Evolutionary conservation across 2,113 vertebrate genomes (phyloP), one percentile per base, ranked within the genome.

Genomic region (Muntiacus reevesi): DNA sequence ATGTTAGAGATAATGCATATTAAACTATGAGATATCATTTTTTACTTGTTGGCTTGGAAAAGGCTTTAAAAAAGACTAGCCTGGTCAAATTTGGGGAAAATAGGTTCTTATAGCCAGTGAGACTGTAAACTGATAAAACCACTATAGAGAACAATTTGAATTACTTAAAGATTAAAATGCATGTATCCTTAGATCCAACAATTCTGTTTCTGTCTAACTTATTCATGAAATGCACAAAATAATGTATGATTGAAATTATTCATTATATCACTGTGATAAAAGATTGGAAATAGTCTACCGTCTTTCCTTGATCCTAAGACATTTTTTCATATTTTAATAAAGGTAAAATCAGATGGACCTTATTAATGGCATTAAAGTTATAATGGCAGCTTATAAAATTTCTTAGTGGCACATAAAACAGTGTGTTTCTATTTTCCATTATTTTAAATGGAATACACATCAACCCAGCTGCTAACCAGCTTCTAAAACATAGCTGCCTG

Each of bases 321-420:
- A 9, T 47, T 71, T 89, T 91, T 78, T 85, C 16, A 25, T 89
- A 64, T 97, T 89, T 95, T 97, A 79, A 59, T 95, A 85, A 89
- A 95, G 17, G n/a, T 67, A 86, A 97, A 89, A 88, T 97, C 67
- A 92, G 10, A 36, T 95, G 25, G 6, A 21, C 40, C 40, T 85
- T 95, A 5, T 81, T 78, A 84, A 14, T 74, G 71, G 21, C 21
- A 43, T 74, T 43, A 74, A 40, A 74, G 21, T 74, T 74, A 74
- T 7, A 74, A 23, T 74, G 36, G 21, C 36, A 74, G 71, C 21
- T 74, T 43, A 43, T 74, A 27, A 74, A 43, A 25, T 74, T 71
- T 71, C 36, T 74, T 43, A 43, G 40, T 76, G 71, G 21, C 71
- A 76, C 40, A 43, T 76, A 43, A 76, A 76, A 27, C 23, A 10